A percentile compares a stretch with the other conserved stretches of the same genome.
Conservation (phyloP, 2,888 invertebrate genomes). For the Lasius fuliginosus region DNA sequence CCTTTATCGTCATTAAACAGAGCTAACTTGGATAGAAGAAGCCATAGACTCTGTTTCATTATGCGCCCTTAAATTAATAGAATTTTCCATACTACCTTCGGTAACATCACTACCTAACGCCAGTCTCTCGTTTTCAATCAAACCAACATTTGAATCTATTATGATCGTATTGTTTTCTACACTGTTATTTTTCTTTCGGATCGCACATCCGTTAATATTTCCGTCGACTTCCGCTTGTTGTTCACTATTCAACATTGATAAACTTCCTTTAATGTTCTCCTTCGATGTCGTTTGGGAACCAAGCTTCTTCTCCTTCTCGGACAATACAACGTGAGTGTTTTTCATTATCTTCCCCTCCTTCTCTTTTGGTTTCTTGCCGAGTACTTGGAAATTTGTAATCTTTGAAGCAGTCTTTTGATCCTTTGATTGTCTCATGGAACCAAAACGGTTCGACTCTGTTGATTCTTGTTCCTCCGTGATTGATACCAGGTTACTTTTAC, state of each 20-base stretch:
- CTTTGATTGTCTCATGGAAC: slow-evolving; percentile 87
- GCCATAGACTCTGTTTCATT: slow-evolving; percentile 87
- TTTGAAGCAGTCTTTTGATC: slow-evolving; percentile 89
- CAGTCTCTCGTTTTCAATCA: slow-evolving; percentile 84
- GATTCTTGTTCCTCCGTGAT: slow-evolving; percentile 91
- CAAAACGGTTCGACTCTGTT: slow-evolving; percentile 85
- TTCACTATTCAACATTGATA: slow-evolving; percentile 79
- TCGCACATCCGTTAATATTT: slow-evolving; percentile 85
- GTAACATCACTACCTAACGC: slow-evolving; percentile 70
- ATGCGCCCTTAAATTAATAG: slow-evolving; percentile 87
- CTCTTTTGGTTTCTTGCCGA: slow-evolving; percentile 88
- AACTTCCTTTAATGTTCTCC: slow-evolving; percentile 79
- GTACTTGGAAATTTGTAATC: slow-evolving; percentile 88
- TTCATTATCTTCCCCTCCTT: slow-evolving; percentile 81
- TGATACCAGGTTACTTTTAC: slow-evolving; percentile 88
- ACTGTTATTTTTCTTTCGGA: slow-evolving; percentile 86
- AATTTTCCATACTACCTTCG: slow-evolving; percentile 86
- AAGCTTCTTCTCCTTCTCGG: slow-evolving; percentile 86
- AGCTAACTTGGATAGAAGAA: slow-evolving; percentile 89
- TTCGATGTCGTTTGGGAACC: slow-evolving; percentile 86
- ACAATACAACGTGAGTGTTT: slow-evolving; percentile 77
- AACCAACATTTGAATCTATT: slow-evolving; percentile 85
- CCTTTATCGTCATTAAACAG: slow-evolving; percentile 85
- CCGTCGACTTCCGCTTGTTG: slow-evolving; percentile 85
- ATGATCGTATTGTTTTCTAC: slow-evolving; percentile 85